Evolutionary conservation across 2,113 vertebrate species (phyloP).

Genomic region (Coracopsis vasa): DNA sequence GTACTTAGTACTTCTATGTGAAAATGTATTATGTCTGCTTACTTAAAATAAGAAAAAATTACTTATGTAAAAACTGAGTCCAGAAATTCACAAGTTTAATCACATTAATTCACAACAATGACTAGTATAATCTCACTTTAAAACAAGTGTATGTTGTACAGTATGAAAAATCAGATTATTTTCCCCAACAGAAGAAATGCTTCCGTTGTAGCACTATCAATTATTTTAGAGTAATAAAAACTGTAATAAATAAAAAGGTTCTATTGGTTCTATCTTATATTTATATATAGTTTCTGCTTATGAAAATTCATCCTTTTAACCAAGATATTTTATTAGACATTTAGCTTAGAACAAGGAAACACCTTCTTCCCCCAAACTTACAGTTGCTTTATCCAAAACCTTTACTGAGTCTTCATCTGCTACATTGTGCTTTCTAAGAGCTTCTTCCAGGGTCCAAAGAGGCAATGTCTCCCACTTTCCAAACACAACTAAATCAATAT

Average conservation of each 20-base stretch:
- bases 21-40: not conserved
- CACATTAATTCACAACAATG: not conserved
- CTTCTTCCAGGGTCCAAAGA: slow-evolving; percentile 96
- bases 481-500: slow-evolving; percentile 97
- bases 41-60: not conserved
- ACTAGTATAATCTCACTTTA: not conserved
- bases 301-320: not conserved
- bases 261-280: not conserved
- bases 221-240: not conserved
- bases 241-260: not conserved
- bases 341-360: not conserved
- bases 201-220: not conserved
- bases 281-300: not conserved
- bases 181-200: not conserved
- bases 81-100: not conserved
- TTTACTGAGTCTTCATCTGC: slow-evolving; percentile 95
- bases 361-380: slow-evolving; percentile 69
- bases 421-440: slow-evolving; percentile 91
- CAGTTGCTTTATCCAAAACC: slow-evolving; percentile 97
- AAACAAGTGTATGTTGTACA: not conserved
- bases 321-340: not conserved
- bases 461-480: slow-evolving; percentile 96
- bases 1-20: not conserved
- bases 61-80: not conserved
- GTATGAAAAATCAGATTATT: not conserved